Base-by-base conservation (phyloP, 2,797 vertebrate genomes). In the Mus caroli region DNA sequence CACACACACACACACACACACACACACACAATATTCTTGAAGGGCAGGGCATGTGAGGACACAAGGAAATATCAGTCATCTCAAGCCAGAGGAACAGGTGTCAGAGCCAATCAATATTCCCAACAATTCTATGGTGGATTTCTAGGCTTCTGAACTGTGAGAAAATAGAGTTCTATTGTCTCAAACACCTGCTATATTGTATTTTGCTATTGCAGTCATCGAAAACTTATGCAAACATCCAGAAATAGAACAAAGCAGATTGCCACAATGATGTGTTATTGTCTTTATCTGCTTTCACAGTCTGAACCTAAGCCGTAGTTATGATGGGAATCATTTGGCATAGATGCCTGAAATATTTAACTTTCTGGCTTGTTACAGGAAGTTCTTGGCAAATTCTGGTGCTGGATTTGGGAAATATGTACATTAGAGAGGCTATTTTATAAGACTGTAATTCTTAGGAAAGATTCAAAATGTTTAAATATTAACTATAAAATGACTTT, bases 211-310 rank as follows among this genome's bases (percentile, higher is more conserved):
- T 54, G 1, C 7, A 89, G 4, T 4, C 19, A 67, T 75, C 86
- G 26, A 40, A 94, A 93, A 82, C 4, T 56, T 89, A 79, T 83
- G 6, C 46, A 89, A 89, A 24, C 77, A 15, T 85, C 31, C 43
- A 93, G 28, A 92, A 88, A 95, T 24, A 85, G 80, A 90, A 62
- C 19, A 67, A 88, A 83, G 60, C 46, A 92, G 84, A 88, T 1
- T 52, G 1, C 26, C 11, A 43, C 9, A 22, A 3, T 69, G 46
- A 40, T 91, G 80, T 71, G 6, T 91, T 67, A 62, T 92, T 76
- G 73, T 86, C 69, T 37, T 4, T 58, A 75, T 20, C 22, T 89
- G 6, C 11, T 83, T 96, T 85, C 37, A 24, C 3, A 19, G 40
- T 76, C 17, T 78, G 78, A 91, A 91, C 13, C 69, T 84, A 54